Evolutionary conservation across 2,797 vertebrate species (phyloP).

Genomic region (Synaphobranchus kaupii): DNA sequence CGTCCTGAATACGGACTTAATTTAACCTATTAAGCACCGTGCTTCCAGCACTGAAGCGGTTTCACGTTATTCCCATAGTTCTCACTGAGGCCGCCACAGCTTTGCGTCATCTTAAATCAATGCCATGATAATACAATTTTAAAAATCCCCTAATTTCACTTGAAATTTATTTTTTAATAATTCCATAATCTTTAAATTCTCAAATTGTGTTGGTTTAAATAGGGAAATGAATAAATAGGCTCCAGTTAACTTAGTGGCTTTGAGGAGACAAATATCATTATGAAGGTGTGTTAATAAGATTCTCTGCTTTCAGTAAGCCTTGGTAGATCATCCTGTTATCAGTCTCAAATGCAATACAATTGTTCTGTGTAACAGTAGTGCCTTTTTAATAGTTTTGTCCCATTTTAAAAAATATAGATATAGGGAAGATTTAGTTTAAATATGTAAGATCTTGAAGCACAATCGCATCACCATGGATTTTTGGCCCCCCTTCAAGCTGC

Average conservation of each 20-base stretch:
- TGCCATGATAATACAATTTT: conserved; percentile 22
- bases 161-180: conserved; percentile 21
- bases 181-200: conserved; percentile 35
- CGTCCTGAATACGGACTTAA: neutral
- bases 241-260: conserved; percentile 32
- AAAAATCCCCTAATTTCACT: conserved; percentile 33
- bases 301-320: conserved; percentile 25
- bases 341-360: conserved; percentile 53
- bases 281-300: conserved; percentile 33
- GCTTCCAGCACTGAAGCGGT: conserved; percentile 1
- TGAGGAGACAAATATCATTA: conserved; percentile 28
- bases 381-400: conserved; percentile 62
- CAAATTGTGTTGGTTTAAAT: neutral
- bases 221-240: conserved; percentile 23
- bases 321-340: conserved; percentile 26
- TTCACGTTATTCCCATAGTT: conserved; percentile 3
- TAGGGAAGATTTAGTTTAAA: neutral
- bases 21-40: conserved; percentile 8
- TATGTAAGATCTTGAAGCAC: neutral
- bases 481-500: neutral
- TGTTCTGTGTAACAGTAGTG: conserved; percentile 61
- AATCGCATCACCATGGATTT: neutral
- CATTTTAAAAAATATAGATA: conserved; percentile 57
- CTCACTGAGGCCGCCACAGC: neutral
- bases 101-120: conserved; percentile 29